Evolutionary conservation across 2,888 invertebrate species (phyloP), one percentile per base, ranked within the genome.

Genomic region (Diloba caeruleocephala): DNA sequence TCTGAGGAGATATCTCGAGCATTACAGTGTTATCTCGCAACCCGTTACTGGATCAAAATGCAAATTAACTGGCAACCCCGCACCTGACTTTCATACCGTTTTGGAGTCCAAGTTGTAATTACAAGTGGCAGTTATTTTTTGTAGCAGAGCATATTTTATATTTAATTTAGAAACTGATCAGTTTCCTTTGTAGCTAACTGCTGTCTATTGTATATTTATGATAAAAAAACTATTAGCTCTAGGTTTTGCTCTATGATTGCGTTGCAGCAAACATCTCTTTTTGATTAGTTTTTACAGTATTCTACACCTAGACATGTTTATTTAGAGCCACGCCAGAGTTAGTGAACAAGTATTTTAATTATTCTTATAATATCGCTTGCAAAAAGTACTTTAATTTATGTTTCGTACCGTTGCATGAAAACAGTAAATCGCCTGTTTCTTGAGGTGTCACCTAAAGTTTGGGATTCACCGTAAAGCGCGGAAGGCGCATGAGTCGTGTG

Each of bases 31-130:
- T 88, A 88, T 87, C 84, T 83, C 57, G 52, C 39, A 66, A 59
- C 53, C 78, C 78, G 80, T 83, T 79, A 81, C 78, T 75, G 80
- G 78, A 80, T 78, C 84, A 79, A 81, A 81, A 84, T 84, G 82
- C 79, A 84, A 87, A 87, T 86, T 76, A 81, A 78, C 76, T 70
- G 51, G 63, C 74, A 75, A 75, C 73, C 74, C 70, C 60, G 77
- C 72, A 74, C 70, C 58, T 70, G 59, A 75, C 68, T 74, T 74
- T 74, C 66, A 62, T 60, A 45, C 58, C 39, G 42, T 58, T 60
- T 58, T 60, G 48, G 51, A 62, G 70, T 73, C 56, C 53, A 74
- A 76, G 68, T 60, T 54, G 52, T 63, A 64, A 72, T 74, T 70
- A 57, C 37, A 13, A 48, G 15, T 13, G 26, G 26, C 19, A 17